These are phyloP conservation scores for Colostygia pectinataria DNA, from an alignment of 2,888 invertebrate genomes.

Conservation along the genomic window DNA sequence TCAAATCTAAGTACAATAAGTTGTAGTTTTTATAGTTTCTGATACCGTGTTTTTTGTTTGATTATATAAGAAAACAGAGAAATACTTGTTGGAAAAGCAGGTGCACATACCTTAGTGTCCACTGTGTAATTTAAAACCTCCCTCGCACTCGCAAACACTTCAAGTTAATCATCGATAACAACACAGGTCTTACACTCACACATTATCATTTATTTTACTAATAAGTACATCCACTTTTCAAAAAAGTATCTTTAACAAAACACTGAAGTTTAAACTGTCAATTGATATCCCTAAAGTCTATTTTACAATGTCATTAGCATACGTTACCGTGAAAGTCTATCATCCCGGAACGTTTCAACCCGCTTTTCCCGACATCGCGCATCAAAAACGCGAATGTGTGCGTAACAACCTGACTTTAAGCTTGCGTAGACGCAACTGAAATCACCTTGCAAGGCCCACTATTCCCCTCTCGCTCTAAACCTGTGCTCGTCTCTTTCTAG, in stretches of 20 bases:
- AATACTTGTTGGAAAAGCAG: slow-evolving; percentile 24
- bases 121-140: slow-evolving; percentile 29
- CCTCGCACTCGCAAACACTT: slow-evolving; percentile 24
- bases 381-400: slow-evolving; percentile 58
- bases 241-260: slow-evolving; percentile 17
- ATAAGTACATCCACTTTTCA: slow-evolving; percentile 28
- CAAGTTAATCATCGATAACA: slow-evolving; percentile 31
- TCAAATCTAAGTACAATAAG: no score
- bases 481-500: slow-evolving; percentile 60
- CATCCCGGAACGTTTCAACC: slow-evolving; percentile 38
- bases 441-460: slow-evolving; percentile 83
- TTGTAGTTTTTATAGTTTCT: no score
- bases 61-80: slow-evolving; percentile 2
- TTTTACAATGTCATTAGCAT: slow-evolving; percentile 26
- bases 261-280: slow-evolving; percentile 10
- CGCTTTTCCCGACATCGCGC: slow-evolving; percentile 59
- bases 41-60: background rate
- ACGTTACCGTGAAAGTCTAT: slow-evolving; percentile 30
- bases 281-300: background rate
- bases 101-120: slow-evolving; percentile 33
- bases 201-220: slow-evolving; percentile 23
- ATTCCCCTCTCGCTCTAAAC: slow-evolving; percentile 65
- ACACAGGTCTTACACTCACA: slow-evolving; percentile 32
- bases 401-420: slow-evolving; percentile 74
- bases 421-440: slow-evolving; percentile 81